phyloP scores from a whole-genome alignment of 2,113 vertebrate species.

The Andinoacara biseriatus region DNA sequence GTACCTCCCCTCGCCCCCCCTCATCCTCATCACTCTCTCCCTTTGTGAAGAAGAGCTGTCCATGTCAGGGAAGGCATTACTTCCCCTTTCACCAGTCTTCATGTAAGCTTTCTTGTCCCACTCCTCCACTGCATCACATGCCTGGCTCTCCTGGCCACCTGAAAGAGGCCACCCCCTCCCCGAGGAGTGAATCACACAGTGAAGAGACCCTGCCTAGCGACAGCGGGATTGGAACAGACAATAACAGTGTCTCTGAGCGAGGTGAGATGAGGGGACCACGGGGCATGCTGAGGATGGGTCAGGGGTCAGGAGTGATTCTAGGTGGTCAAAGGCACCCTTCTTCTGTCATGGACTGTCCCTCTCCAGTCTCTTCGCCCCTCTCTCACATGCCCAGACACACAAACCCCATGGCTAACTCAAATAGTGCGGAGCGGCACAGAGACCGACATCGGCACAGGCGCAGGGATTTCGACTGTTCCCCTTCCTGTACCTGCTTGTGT shows the following conservation, averaged over 20 bases:
- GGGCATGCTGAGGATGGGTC: constrained; percentile 63
- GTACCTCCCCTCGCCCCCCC: constrained; percentile 71
- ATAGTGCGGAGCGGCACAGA: constrained; percentile 76
- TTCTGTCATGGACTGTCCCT: constrained; percentile 84
- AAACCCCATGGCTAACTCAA: constrained; percentile 72
- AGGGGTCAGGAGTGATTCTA: constrained; percentile 67
- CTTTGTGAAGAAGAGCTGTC: constrained; percentile 86
- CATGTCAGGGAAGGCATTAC: constrained; percentile 75
- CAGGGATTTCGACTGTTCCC: constrained; percentile 78
- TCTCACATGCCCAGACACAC: constrained; percentile 78
- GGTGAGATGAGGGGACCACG: constrained; percentile 82
- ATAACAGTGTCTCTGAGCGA: constrained; percentile 91
- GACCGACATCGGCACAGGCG: constrained; percentile 93
- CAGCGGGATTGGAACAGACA: constrained; percentile 92
- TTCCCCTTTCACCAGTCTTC: constrained; percentile 79
- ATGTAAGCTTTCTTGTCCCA: constrained; percentile 82
- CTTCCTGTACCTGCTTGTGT: constrained; percentile 67
- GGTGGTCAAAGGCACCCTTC: constrained; percentile 85
- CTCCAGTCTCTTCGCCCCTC: constrained; percentile 71
- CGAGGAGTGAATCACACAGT: constrained; percentile 91
- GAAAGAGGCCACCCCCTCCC: constrained; percentile 92
- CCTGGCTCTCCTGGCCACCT: constrained; percentile 79
- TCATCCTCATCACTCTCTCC: constrained; percentile 74
- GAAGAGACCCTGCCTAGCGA: constrained; percentile 92
- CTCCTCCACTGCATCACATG: constrained; percentile 69